A percentile compares a stretch with the other conserved stretches of the same genome.
Conservation (phyloP, 2,888 invertebrate genomes). For the Ashinkailepas kermadecensis region DNA sequence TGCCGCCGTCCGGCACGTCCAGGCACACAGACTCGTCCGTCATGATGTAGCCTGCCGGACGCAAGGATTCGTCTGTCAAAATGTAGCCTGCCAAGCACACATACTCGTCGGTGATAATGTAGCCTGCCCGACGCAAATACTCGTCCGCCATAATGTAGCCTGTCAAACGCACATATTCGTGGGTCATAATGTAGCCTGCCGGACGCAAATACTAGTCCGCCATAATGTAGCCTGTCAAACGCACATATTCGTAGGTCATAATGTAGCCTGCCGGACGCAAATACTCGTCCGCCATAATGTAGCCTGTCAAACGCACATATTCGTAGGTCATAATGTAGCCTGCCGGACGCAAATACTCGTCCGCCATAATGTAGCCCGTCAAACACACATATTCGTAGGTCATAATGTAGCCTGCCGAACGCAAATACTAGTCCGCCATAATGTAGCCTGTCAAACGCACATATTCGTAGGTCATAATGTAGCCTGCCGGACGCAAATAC, state of each 20-base stretch:
- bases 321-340: conserved; percentile 79
- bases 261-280: no score
- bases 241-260: no score
- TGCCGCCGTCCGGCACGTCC: conserved; percentile 56
- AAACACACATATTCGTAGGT: no score
- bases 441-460: conserved; percentile 49
- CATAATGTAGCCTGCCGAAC: no score
- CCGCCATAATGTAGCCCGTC: no score
- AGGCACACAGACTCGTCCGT: conserved; percentile 81
- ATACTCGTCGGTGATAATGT: conserved; percentile 72
- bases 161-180: conserved; percentile 49
- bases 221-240: no score
- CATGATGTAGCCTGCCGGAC: conserved; percentile 57
- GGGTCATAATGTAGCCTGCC: conserved; percentile 65
- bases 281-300: conserved; percentile 72
- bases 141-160: conserved; percentile 79
- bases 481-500: conserved; percentile 43
- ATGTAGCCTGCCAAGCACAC: conserved; percentile 49
- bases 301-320: conserved; percentile 43
- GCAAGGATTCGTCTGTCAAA: conserved; percentile 65
- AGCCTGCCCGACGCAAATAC: conserved; percentile 43
- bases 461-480: conserved; percentile 72
- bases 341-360: conserved; percentile 13
- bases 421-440: conserved; percentile 65
- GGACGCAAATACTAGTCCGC: neutral